These are phyloP conservation scores for Alosa sapidissima DNA, from an alignment of 2,797 vertebrate genomes.

Conservation along the genomic window DNA sequence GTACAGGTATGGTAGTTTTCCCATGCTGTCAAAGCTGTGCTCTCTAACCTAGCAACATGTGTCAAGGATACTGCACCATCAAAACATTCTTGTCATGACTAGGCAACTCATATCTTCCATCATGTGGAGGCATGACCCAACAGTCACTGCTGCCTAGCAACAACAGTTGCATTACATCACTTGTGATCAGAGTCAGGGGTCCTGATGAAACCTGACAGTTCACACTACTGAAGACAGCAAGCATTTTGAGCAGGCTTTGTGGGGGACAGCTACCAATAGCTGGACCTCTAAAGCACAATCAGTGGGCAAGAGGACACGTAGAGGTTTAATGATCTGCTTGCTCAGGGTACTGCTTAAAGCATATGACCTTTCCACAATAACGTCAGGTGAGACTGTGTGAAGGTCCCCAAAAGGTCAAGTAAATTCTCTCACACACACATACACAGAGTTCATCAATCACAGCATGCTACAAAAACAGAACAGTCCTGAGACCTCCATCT, in stretches of 20 bases:
- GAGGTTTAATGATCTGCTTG: background rate
- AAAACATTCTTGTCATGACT: background rate
- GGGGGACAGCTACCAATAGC: background rate
- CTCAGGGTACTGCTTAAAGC: background rate
- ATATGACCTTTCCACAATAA: background rate
- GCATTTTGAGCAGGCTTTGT: background rate
- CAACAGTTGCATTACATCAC: slow-evolving; percentile 5
- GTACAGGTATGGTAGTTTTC: too few relatives aligned
- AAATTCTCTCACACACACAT: background rate
- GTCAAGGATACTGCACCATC: slow-evolving; percentile 43
- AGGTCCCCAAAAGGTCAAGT: background rate
- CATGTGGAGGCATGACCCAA: background rate
- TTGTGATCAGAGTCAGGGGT: background rate
- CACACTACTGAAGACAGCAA: background rate
- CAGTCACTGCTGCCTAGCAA: background rate
- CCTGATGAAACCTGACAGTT: slow-evolving; percentile 12
- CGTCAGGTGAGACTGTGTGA: background rate
- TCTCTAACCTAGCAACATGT: slow-evolving; percentile 33
- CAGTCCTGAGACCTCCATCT: too few relatives aligned
- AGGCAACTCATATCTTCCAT: background rate
- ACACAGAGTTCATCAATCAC: background rate
- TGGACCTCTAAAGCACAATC: background rate
- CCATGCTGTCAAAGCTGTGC: background rate
- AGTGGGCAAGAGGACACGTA: background rate
- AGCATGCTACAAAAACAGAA: too few relatives aligned